phyloP scores from a whole-genome alignment of 1,140 invertebrate genomes.

The Papilio helenus region DNA sequence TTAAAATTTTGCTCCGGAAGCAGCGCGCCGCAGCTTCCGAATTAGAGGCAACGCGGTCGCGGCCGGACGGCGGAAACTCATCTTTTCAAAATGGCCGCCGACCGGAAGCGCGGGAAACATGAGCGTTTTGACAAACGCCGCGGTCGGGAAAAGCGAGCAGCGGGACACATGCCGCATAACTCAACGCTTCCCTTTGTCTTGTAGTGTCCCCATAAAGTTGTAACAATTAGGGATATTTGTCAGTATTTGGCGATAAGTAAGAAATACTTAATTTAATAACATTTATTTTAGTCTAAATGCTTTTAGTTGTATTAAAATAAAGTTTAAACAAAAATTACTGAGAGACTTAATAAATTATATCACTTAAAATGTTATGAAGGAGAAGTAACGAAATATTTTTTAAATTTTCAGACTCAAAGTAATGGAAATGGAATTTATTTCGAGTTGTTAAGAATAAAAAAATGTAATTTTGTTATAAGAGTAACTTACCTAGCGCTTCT shows the following conservation, averaged over 20 bases:
- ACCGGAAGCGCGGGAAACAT: conserved; percentile 74
- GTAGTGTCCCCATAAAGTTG: conserved; percentile 25
- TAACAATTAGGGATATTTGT: neutral
- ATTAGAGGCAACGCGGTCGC: conserved; percentile 63
- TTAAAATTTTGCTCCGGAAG: conserved; percentile 76
- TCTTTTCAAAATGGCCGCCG: conserved; percentile 79
- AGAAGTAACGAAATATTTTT: neutral
- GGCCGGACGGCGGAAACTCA: conserved; percentile 67
- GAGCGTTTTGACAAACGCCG: conserved; percentile 76
- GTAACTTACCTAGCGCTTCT: neutral
- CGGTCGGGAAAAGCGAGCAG: conserved; percentile 58
- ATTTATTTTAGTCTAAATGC: neutral
- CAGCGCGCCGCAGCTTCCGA: conserved; percentile 63
- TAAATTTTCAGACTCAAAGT: neutral
- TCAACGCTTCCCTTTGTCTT: conserved; percentile 53
- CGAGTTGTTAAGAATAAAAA: neutral
- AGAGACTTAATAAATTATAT: neutral
- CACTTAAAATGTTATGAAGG: neutral
- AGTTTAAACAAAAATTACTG: neutral
- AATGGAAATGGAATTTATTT: neutral
- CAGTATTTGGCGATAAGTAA: neutral
- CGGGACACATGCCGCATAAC: conserved; percentile 63
- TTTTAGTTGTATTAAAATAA: neutral
- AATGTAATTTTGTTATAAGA: neutral
- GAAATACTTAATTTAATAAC: neutral